These are phyloP conservation scores for Spinus pinus DNA, from an alignment of 2,797 vertebrate species.

Conservation along the genomic window DNA sequence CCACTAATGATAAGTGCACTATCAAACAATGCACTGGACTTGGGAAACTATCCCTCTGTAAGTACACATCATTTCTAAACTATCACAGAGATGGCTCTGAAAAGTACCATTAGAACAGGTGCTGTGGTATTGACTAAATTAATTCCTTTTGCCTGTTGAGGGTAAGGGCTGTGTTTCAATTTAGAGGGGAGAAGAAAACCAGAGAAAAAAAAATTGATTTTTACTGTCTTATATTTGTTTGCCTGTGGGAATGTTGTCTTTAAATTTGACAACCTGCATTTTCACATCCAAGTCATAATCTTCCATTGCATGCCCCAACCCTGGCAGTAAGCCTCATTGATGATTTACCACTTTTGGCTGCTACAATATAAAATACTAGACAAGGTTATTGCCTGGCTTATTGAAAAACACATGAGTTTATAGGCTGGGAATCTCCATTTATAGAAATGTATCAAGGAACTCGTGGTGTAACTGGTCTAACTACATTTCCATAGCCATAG, in stretches of 20 bases:
- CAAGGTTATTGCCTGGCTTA: neutral
- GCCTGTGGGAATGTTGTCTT: neutral
- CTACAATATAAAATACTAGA: neutral
- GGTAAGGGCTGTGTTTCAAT: neutral
- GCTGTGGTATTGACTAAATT: neutral
- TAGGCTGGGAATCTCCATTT: neutral
- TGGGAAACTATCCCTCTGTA: neutral
- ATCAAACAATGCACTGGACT: neutral
- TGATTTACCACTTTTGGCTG: neutral
- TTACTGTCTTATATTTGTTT: neutral
- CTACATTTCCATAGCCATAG: neutral
- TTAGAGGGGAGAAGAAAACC: too few species aligned
- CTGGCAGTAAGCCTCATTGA: neutral
- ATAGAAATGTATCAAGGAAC: neutral
- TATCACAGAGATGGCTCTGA: neutral
- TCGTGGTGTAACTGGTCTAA: neutral
- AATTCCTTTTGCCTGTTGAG: neutral
- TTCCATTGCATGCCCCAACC: neutral
- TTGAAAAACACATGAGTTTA: neutral
- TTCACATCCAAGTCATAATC: neutral
- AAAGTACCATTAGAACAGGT: accelerated
- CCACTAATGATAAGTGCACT: neutral
- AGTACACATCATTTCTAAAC: neutral
- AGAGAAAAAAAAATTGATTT: neutral
- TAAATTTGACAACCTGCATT: neutral